Percentiles rank a stretch among this genome's conserved stretches.
phyloP scores from a whole-genome alignment of 2,888 invertebrate genomes.

The Cerastis leucographa region DNA sequence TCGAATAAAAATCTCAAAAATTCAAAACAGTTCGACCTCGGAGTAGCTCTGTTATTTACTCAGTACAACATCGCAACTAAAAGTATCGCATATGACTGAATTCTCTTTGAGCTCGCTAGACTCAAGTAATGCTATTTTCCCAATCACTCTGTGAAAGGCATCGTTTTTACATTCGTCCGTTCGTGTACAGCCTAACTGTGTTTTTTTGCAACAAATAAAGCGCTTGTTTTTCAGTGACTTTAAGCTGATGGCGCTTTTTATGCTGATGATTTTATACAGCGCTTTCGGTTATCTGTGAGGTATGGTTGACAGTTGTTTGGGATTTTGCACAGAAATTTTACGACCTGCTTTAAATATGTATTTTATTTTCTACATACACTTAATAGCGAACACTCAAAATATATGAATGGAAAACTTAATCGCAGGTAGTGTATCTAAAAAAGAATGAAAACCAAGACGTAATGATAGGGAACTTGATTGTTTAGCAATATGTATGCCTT shows the following conservation, averaged over 20 bases:
- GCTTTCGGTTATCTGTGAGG: slow-evolving; percentile 32
- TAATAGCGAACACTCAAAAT: background rate
- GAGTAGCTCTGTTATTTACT: slow-evolving; percentile 30
- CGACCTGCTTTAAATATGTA: background rate
- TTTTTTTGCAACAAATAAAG: slow-evolving; percentile 28
- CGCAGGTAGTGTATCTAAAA: background rate
- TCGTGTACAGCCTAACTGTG: slow-evolving; percentile 27
- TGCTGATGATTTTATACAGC: slow-evolving; percentile 5
- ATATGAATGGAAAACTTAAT: background rate
- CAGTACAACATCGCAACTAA: slow-evolving; percentile 28
- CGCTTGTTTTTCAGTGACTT: slow-evolving; percentile 18
- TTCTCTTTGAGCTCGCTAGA: slow-evolving; percentile 63
- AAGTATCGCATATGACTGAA: slow-evolving; percentile 59
- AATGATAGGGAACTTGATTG: background rate
- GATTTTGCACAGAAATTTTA: background rate
- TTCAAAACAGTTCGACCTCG: slow-evolving; percentile 25
- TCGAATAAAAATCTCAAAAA: slow-evolving; percentile 39
- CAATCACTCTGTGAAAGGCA: slow-evolving; percentile 64
- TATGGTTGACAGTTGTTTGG: slow-evolving; percentile 11
- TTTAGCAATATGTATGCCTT: background rate
- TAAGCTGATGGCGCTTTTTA: slow-evolving; percentile 24
- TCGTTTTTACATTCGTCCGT: slow-evolving; percentile 57
- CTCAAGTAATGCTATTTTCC: slow-evolving; percentile 63
- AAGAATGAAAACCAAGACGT: background rate
- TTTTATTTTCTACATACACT: background rate